A percentile compares a stretch with the other conserved stretches of the same genome.
phyloP scores from a whole-genome alignment of 2,113 vertebrate species.

The Bothrops jararaca region DNA sequence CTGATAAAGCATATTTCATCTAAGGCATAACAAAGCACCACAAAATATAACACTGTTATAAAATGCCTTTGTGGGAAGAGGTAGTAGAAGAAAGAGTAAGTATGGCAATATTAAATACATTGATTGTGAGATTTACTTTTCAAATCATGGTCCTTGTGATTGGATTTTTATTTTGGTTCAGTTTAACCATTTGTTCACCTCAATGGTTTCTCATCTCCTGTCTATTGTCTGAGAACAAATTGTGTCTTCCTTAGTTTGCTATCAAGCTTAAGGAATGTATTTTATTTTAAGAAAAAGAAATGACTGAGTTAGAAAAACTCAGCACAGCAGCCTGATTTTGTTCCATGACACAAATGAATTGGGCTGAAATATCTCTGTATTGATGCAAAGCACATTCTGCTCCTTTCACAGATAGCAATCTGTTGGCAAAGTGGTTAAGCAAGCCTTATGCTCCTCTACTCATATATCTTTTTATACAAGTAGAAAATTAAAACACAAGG shows the following conservation, averaged over 20 bases:
- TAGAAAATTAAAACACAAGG: neutral
- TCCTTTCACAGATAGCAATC: neutral
- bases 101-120: neutral
- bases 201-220: neutral
- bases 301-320: neutral
- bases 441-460: neutral
- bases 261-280: neutral
- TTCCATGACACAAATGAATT: neutral
- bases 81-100: neutral
- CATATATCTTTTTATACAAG: neutral
- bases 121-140: neutral
- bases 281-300: neutral
- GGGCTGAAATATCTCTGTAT: neutral
- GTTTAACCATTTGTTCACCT: neutral
- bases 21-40: neutral
- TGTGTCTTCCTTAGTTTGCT: neutral
- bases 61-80: neutral
- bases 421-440: neutral
- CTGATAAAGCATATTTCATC: neutral
- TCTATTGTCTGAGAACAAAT: neutral
- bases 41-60: neutral
- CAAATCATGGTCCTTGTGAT: neutral
- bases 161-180: neutral
- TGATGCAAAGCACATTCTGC: neutral
- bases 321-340: neutral